A percentile compares a stretch with the other conserved stretches of the same genome.
These are phyloP conservation scores for Diachasma alloeum DNA, from an alignment of 1,140 invertebrate genomes.

Conservation along the genomic window DNA sequence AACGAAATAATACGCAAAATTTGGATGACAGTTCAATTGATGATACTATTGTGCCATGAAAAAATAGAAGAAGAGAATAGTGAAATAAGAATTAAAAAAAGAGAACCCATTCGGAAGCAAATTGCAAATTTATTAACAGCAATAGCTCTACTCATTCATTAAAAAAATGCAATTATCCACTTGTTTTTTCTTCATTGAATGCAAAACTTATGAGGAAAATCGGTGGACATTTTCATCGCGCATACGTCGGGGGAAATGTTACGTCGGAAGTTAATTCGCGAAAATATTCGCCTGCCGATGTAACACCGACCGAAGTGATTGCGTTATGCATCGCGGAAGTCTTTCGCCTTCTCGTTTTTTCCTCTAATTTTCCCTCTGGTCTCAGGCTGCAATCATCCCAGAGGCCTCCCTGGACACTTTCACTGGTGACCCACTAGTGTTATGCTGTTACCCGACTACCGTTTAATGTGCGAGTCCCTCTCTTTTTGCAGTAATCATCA, in stretches of 20 bases:
- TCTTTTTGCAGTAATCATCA: slow-evolving; percentile 35
- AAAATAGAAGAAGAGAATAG: too few relatives aligned
- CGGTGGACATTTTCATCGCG: too few relatives aligned
- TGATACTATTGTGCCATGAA: too few relatives aligned
- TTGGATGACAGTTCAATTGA: too few relatives aligned
- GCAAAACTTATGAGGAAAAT: too few relatives aligned
- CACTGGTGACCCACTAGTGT: slow-evolving; percentile 50
- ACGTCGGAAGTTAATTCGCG: background rate
- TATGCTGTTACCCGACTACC: slow-evolving; percentile 41
- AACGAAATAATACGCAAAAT: too few relatives aligned
- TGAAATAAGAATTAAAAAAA: too few relatives aligned
- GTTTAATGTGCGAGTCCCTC: slow-evolving; percentile 17
- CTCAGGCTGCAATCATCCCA: slow-evolving; percentile 46
- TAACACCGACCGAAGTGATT: slow-evolving; percentile 1
- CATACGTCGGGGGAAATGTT: background rate
- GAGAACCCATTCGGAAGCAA: too few relatives aligned
- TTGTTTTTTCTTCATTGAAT: too few relatives aligned
- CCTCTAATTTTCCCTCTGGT: slow-evolving; percentile 11
- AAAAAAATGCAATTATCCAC: too few relatives aligned
- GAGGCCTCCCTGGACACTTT: slow-evolving; percentile 46
- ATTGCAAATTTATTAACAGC: too few relatives aligned
- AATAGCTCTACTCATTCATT: too few relatives aligned
- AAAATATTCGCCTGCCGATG: background rate
- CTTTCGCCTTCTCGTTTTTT: slow-evolving; percentile 18
- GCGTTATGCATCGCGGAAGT: background rate